Base-by-base conservation (phyloP, 2,797 vertebrate genomes). In the Pteronotus mesoamericanus region DNA sequence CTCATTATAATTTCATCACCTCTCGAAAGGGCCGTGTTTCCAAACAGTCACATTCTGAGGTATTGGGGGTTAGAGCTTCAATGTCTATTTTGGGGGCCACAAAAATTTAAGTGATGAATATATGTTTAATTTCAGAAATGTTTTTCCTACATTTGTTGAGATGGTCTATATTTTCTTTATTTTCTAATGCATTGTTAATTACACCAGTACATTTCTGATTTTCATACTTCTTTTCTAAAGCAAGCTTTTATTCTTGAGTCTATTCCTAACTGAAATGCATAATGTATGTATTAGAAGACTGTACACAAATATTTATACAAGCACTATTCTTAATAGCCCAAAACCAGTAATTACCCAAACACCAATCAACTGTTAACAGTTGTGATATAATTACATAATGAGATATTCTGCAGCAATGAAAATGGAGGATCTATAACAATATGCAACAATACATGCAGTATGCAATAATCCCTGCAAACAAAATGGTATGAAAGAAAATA, bases 401-500 rank as follows among this genome's bases (percentile, higher is more conserved):
- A 14, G 51, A 42, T 78, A 78, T 22, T 79, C 61, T 26, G 11
- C 22, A 79, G 21, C 29, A 37, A 32, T 53, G 21, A 79, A 71
- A 86, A 80, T 22, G 55, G 42, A n/a, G 9, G 29, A 10, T 37
- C 64, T 55, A 44, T 37, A 78, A 74, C 8, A 2, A 18, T 22
- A 53, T 34, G 32, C 14, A 86, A 64, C 29, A 44, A 74, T 66
- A 57, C 32, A n/a, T n/a, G n/a, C n/a, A n/a, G n/a, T n/a, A n/a
- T n/a, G n/a, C 48, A 83, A 59, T 55, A 39, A 74, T 64, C 44
- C 68, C 34, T 42, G 61, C 4, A n/a, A 86, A 86, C 44, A 95
- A 79, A 84, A 64, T 78, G 9, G 71, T 92, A 29, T 37, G 29
- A 78, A 66, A 95, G 59, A 94, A 91, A 95, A 57, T 48, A 82